Percentiles rank a stretch among this genome's conserved stretches.
Conservation (phyloP, 2,888 invertebrate genomes). For the Gandaritis pyraliata region DNA sequence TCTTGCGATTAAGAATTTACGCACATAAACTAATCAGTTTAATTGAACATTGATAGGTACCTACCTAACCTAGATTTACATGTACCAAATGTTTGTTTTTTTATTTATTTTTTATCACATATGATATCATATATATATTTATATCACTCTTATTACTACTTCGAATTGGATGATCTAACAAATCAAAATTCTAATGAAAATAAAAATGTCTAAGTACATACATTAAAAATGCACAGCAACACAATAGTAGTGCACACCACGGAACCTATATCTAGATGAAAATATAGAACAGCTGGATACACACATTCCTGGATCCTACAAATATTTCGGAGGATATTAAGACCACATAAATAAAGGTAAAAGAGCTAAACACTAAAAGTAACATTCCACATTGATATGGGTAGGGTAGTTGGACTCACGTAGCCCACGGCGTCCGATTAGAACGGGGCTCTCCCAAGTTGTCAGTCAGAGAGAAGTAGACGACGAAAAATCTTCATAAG, state of each 20-base stretch:
- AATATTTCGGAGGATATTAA: constrained; percentile 26
- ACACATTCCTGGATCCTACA: constrained; percentile 35
- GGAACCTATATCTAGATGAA: constrained; percentile 31
- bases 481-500: constrained; percentile 89
- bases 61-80: background rate
- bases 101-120: too few species aligned
- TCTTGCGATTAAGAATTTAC: background rate
- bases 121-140: too few species aligned
- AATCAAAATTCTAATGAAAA: constrained; percentile 1
- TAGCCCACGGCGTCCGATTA: constrained; percentile 74
- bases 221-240: constrained; percentile 22
- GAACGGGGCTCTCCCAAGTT: constrained; percentile 78
- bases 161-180: background rate
- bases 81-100: too few species aligned
- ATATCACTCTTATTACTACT: background rate
- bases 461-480: constrained; percentile 88
- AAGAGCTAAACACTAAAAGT: constrained; percentile 58
- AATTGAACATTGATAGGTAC: background rate
- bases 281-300: constrained; percentile 36
- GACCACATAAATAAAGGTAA: constrained; percentile 41
- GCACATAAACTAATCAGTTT: background rate
- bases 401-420: constrained; percentile 75
- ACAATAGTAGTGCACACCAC: constrained; percentile 24
- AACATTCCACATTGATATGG: constrained; percentile 82
- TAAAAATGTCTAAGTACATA: constrained; percentile 1